These are phyloP conservation scores for Dione juno DNA, from an alignment of 2,888 invertebrate species.

Conservation along the genomic window DNA sequence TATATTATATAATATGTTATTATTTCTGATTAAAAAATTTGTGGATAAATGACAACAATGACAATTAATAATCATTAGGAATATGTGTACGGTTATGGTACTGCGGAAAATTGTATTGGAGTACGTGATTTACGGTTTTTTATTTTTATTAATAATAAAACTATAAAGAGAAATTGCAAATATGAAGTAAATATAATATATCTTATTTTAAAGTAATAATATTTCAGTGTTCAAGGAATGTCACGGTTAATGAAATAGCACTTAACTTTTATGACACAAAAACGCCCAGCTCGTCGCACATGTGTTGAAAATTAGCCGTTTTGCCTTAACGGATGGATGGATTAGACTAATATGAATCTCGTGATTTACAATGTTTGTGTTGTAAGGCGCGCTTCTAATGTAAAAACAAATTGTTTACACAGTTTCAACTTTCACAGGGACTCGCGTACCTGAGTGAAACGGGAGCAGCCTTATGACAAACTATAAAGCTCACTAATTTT, in stretches of 20 bases:
- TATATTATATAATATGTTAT: not conserved
- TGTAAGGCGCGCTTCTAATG: slow-evolving; percentile 72
- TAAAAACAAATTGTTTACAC: slow-evolving; percentile 80
- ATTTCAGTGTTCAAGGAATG: slow-evolving; percentile 45
- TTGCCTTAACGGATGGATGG: slow-evolving; percentile 69
- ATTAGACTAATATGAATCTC: slow-evolving; percentile 79
- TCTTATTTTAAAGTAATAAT: slow-evolving; percentile 21
- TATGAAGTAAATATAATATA: not conserved
- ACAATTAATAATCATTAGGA: too few relatives aligned
- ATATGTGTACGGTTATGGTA: too few relatives aligned
- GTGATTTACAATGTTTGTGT: slow-evolving; percentile 77
- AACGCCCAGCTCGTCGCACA: slow-evolving; percentile 62
- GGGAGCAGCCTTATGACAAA: slow-evolving; percentile 57
- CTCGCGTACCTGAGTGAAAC: slow-evolving; percentile 69
- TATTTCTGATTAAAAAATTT: not conserved
- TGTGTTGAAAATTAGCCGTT: slow-evolving; percentile 74
- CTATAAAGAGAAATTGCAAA: too few relatives aligned
- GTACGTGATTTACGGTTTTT: too few relatives aligned
- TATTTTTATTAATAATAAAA: too few relatives aligned
- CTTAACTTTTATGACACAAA: slow-evolving; percentile 75
- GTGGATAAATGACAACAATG: too few relatives aligned
- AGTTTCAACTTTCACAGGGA: slow-evolving; percentile 79
- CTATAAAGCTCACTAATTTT: slow-evolving; percentile 45
- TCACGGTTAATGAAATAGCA: slow-evolving; percentile 78
- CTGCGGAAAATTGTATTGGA: too few relatives aligned